phyloP scores from a whole-genome alignment of 2,113 vertebrate genomes.

The Neotragus pygmaeus region DNA sequence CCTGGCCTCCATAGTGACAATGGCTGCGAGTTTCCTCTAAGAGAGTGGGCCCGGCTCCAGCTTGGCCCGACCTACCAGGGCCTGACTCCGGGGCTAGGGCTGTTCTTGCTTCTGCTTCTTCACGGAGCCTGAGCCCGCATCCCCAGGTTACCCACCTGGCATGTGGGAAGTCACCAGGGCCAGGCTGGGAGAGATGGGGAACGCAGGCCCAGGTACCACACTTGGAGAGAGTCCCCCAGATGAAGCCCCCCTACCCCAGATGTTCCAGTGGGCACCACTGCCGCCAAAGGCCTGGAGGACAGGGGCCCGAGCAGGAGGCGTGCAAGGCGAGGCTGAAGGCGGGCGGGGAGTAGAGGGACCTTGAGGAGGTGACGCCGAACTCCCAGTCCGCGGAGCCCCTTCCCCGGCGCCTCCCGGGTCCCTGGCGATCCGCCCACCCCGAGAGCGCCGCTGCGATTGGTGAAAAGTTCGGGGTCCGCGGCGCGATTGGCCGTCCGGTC shows the following conservation, averaged over 20 bases:
- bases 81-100: background rate
- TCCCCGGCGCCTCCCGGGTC: rapidly evolving
- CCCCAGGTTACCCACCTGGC: background rate
- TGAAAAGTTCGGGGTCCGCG: conserved; percentile 22
- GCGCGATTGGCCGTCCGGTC: background rate
- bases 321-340: rapidly evolving
- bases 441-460: background rate
- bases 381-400: rapidly evolving
- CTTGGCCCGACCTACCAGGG: background rate
- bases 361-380: background rate
- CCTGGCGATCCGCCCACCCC: background rate
- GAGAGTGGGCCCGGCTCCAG: background rate
- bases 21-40: background rate
- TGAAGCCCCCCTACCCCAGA: background rate
- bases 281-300: background rate
- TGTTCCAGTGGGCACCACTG: background rate
- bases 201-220: background rate
- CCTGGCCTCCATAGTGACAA: no score
- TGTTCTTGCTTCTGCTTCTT: background rate
- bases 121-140: background rate
- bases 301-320: background rate
- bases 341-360: rapidly evolving
- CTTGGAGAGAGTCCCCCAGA: background rate
- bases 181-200: background rate
- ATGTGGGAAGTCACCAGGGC: background rate